A percentile compares a stretch with the other conserved stretches of the same genome.
Conservation (phyloP, 1,140 invertebrate genomes). For the Leptestheria dahalacensis region DNA sequence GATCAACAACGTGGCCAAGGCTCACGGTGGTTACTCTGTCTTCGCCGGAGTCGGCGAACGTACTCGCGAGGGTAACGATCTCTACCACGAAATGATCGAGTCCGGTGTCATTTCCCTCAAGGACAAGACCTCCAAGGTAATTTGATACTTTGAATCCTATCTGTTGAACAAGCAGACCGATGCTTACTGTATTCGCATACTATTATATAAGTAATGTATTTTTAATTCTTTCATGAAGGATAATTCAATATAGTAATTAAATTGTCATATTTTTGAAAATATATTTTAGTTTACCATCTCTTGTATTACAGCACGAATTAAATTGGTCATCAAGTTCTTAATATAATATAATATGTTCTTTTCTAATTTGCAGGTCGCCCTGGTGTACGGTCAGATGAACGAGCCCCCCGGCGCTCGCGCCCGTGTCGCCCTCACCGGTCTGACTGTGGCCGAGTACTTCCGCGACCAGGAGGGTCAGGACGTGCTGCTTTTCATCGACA, state of each 20-base stretch:
- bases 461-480: slow-evolving; percentile 98
- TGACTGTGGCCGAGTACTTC: slow-evolving; percentile 94
- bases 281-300: too few species aligned
- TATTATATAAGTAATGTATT: background rate
- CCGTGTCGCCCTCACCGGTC: slow-evolving; percentile 86
- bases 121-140: slow-evolving; percentile 47
- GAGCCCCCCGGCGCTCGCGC: slow-evolving; percentile 97
- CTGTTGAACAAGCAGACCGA: too few species aligned
- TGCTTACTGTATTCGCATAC: too few species aligned
- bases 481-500: slow-evolving; percentile 98
- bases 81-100: slow-evolving; percentile 99
- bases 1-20: slow-evolving; percentile 99
- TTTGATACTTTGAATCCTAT: too few species aligned
- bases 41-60: slow-evolving; percentile 98
- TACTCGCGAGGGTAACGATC: slow-evolving; percentile 96
- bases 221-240: background rate
- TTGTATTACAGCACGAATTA: too few species aligned
- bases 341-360: background rate
- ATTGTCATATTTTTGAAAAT: too few species aligned
- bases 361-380: slow-evolving; percentile 46
- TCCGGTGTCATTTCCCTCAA: slow-evolving; percentile 88
- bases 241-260: too few species aligned
- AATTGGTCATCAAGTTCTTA: too few species aligned
- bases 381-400: slow-evolving; percentile 99
- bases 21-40: slow-evolving; percentile 99